Evolutionary conservation across 2,888 invertebrate genomes (phyloP), one percentile per base, ranked within the genome.

Genomic region (Fabriciana adippe): DNA sequence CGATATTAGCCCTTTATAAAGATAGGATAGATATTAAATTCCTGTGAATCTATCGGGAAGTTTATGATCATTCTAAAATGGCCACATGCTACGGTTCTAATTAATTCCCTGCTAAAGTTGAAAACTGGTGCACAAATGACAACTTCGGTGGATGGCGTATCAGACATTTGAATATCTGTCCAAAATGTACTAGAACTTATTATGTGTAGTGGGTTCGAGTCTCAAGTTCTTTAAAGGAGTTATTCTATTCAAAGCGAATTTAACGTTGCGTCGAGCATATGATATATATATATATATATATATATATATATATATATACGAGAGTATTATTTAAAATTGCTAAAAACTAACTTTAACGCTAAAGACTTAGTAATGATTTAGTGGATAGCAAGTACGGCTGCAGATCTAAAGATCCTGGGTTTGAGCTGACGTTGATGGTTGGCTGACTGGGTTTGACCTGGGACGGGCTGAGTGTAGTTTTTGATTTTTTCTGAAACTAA

Each of bases 81-180:
- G 13, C 54, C 11, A 54, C 11, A 15, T 26, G 55, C 18, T 47
- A 16, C 59, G 47, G 60, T 55, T 35, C 59, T 66, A 66, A 66
- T 66, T 66, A 66, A 66, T 66, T 60, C 54, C 60, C 53, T 26
- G 59, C 31, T 61, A 55, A 60, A 66, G 66, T 60, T 66, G 54
- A 66, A 60, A 66, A 60, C 66, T 60, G 54, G 53, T 18, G 53
- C 48, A 59, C 50, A 21, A 16, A 47, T 65, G 65, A 65, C 53
- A 65, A 59, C 18, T 65, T 59, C 45, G 57, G 45, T 31, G 50
- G 21, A 6, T 16, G 11, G 15, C 16, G 31, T 16, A 64, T 31
- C 51, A 51, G 48, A 50, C 50, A 64, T 59, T 45, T 65, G 51
- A 48, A 57, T 41, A 48, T 62, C 41, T 64, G 26, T 26, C 41